Evolutionary conservation across 2,888 invertebrate genomes (phyloP), one percentile per base, ranked within the genome.

Genomic region (Phrixothrix hirtus): DNA sequence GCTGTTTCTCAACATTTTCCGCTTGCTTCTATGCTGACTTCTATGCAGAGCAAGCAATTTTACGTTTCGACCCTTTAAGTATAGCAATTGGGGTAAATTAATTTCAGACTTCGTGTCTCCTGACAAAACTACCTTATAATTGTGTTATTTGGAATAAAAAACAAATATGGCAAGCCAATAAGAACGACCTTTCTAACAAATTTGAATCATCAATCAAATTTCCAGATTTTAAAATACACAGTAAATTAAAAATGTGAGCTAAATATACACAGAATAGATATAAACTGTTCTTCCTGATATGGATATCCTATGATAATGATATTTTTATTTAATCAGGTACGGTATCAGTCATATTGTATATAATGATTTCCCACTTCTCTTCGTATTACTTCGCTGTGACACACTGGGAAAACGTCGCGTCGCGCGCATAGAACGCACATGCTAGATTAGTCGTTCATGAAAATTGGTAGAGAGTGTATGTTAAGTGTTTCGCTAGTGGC

Each of bases 401-500:
- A 21, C 21, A 21, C 21, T 7, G 21, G 7, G 21, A 21, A 7
- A 21, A 21, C 21, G 21, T 21, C 21, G 21, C 21, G 21, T 21
- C 7, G 21, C 7, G 21, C 21, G 53, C 41, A 47, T 30, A 25
- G 11, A 31, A 17, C 42, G 48, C 48, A 48, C 29, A 42, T 42
- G 30, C 11, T 30, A 39, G 25, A 32, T 54, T 44, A 54, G 54
- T 54, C 21, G 48, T 44, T 42, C 43, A 39, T 30, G 27, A 36
- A 39, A 17, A n/a, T 17, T 25, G 3, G 32, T 9, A 39, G 48
- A 32, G 43, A 32, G 32, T 39, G 47, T 31, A 32, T 36, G 46
- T 47, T 25, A 41, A 45, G 12, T n/a, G n/a, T 32, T 10, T 42
- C 31, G 37, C 35, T 29, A 14, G 43, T 44, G 38, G 42, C 34